A percentile compares a stretch with the other conserved stretches of the same genome.
Evolutionary conservation across 2,797 vertebrate species (phyloP).

Genomic region (Pelobates cultripes): DNA sequence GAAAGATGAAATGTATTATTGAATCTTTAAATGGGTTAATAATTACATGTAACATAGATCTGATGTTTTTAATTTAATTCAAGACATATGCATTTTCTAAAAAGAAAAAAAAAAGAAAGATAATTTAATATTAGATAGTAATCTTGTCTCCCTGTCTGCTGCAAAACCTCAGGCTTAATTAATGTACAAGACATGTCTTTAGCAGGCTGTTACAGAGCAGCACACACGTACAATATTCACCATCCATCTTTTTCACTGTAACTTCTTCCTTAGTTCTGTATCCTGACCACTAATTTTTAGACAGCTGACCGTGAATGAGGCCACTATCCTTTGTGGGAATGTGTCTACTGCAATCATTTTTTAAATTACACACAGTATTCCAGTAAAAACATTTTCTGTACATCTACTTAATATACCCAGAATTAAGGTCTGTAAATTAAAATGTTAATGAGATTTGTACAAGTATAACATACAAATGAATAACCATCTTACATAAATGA

Average conservation of each 20-base stretch:
- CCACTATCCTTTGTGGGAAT: too few species aligned
- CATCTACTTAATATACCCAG: too few species aligned
- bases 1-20: background rate
- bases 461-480: too few species aligned
- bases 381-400: too few species aligned
- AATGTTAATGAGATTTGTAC: too few species aligned
- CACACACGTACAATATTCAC: background rate
- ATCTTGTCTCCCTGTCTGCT: conserved; percentile 5
- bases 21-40: background rate
- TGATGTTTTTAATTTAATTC: background rate
- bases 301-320: too few species aligned
- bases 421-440: too few species aligned
- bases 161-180: conserved; percentile 1
- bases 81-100: background rate
- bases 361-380: too few species aligned
- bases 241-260: background rate
- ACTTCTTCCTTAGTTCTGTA: background rate
- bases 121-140: background rate
- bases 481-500: too few species aligned
- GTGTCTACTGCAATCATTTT: too few species aligned
- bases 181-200: background rate
- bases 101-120: background rate
- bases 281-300: too few species aligned
- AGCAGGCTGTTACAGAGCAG: background rate
- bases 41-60: background rate